Base-by-base conservation (phyloP, 2,888 invertebrate species). In the Alloplasta piceator region DNA sequence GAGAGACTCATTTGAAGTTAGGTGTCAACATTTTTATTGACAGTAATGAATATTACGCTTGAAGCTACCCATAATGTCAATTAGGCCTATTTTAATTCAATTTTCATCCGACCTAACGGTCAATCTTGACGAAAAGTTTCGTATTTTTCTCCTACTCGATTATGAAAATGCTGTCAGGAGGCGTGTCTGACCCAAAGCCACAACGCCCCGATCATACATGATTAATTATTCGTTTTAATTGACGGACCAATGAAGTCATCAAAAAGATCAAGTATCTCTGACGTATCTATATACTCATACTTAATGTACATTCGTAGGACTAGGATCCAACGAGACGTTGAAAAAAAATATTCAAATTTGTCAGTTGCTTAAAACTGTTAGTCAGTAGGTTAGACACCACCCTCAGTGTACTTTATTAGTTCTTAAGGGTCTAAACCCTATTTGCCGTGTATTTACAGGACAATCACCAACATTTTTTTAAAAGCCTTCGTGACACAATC, bases 171-270 rank as follows among this genome's bases (percentile, higher is more conserved):
- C 3, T 26, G 26, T 26, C 26, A 26, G 26, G 26, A 26, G 26
- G 55, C 26, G 75, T 82, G 76, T 82, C 80, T 80, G 85, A 84
- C 80, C 80, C 83, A 73, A 76, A 83, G 70, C 74, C 66, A 77
- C 83, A 9, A 75, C 80, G 82, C 78, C 78, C 79, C 76, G 80
- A 82, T 75, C 84, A 77, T 26, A 26, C 86, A 66, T 66, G 83
- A 89, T 89, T 89, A 87, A 89, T 89, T 88, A 89, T 83, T 70
- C 77, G 80, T 86, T 89, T 89, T 89, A 90, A 89, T 90, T 89
- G 87, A 85, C 85, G 85, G 89, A 89, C 88, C 88, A 89, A 88
- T 87, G 86, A 86, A 84, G 86, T 84, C 85, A 88, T 87, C 88
- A 89, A 85, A 84, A 82, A 39, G 66, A 38, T 26, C 26, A 26